phyloP scores from a whole-genome alignment of 1,140 invertebrate genomes.

The Dinothrombium tinctorium region DNA sequence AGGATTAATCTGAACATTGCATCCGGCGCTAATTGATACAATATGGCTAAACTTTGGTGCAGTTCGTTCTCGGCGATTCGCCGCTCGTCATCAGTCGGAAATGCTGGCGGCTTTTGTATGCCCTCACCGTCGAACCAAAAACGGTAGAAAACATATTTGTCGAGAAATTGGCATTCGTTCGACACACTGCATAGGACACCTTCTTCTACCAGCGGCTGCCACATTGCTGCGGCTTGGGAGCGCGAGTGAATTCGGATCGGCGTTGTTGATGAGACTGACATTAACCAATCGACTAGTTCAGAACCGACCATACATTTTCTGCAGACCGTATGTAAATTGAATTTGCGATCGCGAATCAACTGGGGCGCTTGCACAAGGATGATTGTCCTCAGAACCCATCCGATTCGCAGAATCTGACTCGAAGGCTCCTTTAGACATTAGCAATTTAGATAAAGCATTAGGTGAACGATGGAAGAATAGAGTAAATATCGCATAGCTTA shows the following conservation, averaged over 20 bases:
- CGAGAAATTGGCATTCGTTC: slow-evolving; percentile 16
- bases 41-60: slow-evolving; percentile 33
- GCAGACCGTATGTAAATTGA: slow-evolving; percentile 18
- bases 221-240: slow-evolving; percentile 49
- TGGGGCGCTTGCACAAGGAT: slow-evolving; percentile 35
- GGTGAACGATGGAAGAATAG: not conserved
- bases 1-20: slow-evolving; percentile 54
- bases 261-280: slow-evolving; percentile 22
- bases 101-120: slow-evolving; percentile 13
- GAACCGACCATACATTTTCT: slow-evolving; percentile 29
- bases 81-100: slow-evolving; percentile 27
- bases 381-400: slow-evolving; percentile 40
- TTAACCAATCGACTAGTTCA: slow-evolving; percentile 50
- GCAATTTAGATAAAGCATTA: not conserved
- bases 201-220: slow-evolving; percentile 60
- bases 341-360: slow-evolving; percentile 34
- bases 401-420: slow-evolving; percentile 35
- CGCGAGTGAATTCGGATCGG: slow-evolving; percentile 27
- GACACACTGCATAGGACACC: slow-evolving; percentile 35
- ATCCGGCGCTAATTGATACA: slow-evolving; percentile 43
- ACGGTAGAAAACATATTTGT: slow-evolving; percentile 57
- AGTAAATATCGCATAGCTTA: not conserved
- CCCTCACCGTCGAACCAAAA: slow-evolving; percentile 46
- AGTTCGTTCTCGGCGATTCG: slow-evolving; percentile 39
- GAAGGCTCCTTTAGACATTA: slow-evolving; percentile 25